Evolutionary conservation across 1,140 invertebrate genomes (phyloP), one percentile per base, ranked within the genome.

Genomic region (Thrips palmi): DNA sequence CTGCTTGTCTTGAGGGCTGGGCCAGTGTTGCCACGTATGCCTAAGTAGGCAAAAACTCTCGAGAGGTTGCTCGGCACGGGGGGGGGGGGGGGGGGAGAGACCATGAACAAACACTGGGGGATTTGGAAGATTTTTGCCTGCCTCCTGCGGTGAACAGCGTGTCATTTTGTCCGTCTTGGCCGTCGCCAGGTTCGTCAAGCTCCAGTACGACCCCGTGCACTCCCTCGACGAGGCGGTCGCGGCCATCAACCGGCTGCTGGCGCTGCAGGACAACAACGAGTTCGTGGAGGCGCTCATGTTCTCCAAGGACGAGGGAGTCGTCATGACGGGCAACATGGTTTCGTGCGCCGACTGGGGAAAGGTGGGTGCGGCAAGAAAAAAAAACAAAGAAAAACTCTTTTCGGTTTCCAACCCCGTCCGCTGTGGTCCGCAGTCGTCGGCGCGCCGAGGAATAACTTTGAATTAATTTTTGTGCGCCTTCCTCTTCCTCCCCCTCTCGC

Each of bases 201-300:
- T 88, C 11, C 63, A 74, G 27, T 87, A 88, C 55, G 54, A 64
- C 8, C 71, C 77, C 0, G 63, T 70, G n/a, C 54, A 64, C 25
- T 65, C 61, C 17, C 44, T 69, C 30, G 48, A 67, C 12, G 56
- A 67, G 20, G 55, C 70, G 3, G 47, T 60, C 0, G 47, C 60
- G 23, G 50, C 59, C 11, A 72, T 74, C 50, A 49, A 54, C 33
- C 50, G 64, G 41, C 64, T 70, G 45, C 60, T 64, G 2, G 43
- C 54, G 15, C 63, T 65, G 33, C 48, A 57, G 28, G 43, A 59
- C 0, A 60, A 63, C 2, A 74, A 79, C 50, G 66, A 81, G 42
- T 86, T 85, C 58, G 74, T 86, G 1, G 83, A 87, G 54, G 73
- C 68, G 3, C 51, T 86, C 8, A 58, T 76, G 39, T 87, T 65